phyloP scores from a whole-genome alignment of 2,888 invertebrate species.

The Hypomecis atomaria region DNA sequence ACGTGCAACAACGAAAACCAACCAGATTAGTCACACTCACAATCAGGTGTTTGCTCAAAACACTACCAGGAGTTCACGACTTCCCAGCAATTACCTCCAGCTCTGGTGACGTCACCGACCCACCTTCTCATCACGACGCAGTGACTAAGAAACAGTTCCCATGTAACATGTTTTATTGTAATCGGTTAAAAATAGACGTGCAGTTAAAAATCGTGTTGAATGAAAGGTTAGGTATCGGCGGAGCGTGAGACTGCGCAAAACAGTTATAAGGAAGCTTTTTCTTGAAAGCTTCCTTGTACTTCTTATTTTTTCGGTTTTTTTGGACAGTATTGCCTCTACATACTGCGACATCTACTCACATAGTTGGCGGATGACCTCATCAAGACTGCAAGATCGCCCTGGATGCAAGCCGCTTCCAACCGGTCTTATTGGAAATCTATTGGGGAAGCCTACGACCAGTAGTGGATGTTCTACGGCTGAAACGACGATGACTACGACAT shows the following conservation, averaged over 20 bases:
- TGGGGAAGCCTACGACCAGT: no score
- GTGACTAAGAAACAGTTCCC: constrained; percentile 56
- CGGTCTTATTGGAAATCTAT: no score
- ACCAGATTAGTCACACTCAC: constrained; percentile 72
- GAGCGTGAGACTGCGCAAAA: constrained; percentile 22
- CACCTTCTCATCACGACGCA: constrained; percentile 62
- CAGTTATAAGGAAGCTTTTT: not conserved
- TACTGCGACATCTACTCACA: no score
- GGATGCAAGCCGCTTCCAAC: no score
- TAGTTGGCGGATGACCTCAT: no score
- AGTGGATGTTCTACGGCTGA: no score
- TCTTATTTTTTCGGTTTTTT: no score
- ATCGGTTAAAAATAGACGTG: constrained; percentile 41
- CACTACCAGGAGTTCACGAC: constrained; percentile 71
- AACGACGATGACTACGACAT: no score
- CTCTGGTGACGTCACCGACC: constrained; percentile 58
- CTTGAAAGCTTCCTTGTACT: no score
- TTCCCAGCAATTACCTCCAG: constrained; percentile 62
- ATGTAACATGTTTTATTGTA: constrained; percentile 40
- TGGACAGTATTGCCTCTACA: no score
- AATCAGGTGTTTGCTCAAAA: constrained; percentile 70
- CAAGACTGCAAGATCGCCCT: no score
- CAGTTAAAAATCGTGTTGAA: constrained; percentile 42
- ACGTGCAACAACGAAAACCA: constrained; percentile 55
- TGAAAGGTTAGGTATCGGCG: constrained; percentile 37